phyloP scores from a whole-genome alignment of 2,888 invertebrate genomes.

The Spicauda simplicius region DNA sequence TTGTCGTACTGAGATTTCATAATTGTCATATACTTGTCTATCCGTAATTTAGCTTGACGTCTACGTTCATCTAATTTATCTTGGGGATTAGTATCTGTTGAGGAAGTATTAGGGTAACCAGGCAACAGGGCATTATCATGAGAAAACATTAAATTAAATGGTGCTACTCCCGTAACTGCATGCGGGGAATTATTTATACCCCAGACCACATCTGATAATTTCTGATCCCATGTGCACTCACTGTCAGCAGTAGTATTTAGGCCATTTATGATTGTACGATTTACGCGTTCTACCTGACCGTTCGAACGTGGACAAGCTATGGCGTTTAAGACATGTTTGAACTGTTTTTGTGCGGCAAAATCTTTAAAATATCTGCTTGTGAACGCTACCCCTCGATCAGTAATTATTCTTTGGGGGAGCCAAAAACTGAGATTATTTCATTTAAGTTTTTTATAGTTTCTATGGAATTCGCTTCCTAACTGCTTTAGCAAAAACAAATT shows the following conservation, averaged over 20 bases:
- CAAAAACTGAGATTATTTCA: slow-evolving; percentile 4
- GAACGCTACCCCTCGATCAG: slow-evolving; percentile 20
- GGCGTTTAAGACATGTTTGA: slow-evolving; percentile 38
- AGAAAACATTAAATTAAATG: too few relatives aligned
- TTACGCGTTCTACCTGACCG: slow-evolving; percentile 39
- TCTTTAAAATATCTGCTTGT: slow-evolving; percentile 36
- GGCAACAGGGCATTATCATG: too few relatives aligned
- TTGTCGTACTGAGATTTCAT: too few relatives aligned
- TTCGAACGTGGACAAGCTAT: slow-evolving; percentile 41
- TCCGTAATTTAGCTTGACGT: slow-evolving; percentile 24
- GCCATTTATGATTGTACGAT: slow-evolving; percentile 39
- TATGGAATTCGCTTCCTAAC: too few relatives aligned
- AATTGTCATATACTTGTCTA: too few relatives aligned
- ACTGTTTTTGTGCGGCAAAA: slow-evolving; percentile 25
- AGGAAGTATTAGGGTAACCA: too few relatives aligned
- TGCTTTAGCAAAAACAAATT: slow-evolving; percentile 29
- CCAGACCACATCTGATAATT: slow-evolving; percentile 38
- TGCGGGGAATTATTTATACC: slow-evolving; percentile 42
- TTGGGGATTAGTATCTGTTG: too few relatives aligned
- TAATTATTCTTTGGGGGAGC: slow-evolving; percentile 6
- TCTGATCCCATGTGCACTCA: slow-evolving; percentile 39
- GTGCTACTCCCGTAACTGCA: background rate
- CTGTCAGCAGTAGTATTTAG: slow-evolving; percentile 36
- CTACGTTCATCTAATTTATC: too few relatives aligned
- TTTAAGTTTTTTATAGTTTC: too few relatives aligned